Evolutionary conservation across 2,113 vertebrate species (phyloP), one percentile per base, ranked within the genome.

Genomic region (Macquaria australasica): DNA sequence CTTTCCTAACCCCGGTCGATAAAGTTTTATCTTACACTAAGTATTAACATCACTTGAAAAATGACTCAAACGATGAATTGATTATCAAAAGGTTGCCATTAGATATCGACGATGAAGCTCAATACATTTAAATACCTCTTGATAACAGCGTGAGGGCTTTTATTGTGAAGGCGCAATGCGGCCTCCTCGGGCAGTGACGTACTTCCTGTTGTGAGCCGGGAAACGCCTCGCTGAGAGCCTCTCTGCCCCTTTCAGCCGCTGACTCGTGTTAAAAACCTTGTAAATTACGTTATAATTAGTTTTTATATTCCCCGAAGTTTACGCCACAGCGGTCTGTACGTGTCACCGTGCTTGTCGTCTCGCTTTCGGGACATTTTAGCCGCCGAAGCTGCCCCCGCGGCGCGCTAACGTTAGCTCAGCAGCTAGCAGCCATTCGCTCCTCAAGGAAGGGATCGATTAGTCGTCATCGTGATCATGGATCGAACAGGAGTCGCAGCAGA

Each of bases 401-500:
- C 53, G 18, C 16, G 37, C 69, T 82, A 70, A 73, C 81, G 60
- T 85, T 89, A 90, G 88, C 89, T 68, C 76, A 31, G 23, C 68
- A 0, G 84, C 74, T 93, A 88, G 86, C 77, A 45, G 5, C 0
- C 60, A 79, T 86, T 78, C 85, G n/a, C 2, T 64, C 25, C 11
- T 4, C 43, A 9, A 23, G 18, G 3, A 28, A 45, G 80, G 8
- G n/a, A 18, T 43, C 66, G 20, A 81, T 23, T 15, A 21, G 25
- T 51, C 31, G 18, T 3, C 1, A 9, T 48, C 1, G 1, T 1
- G n/a, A 48, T 12, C 43, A 96, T 97, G 96, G 96, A 97, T 79
- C 96, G 93, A 59, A 74, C 93, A 3, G 92, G 83, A 86, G 72
- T 96, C n/a, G 74, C 95, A 16, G 67, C 94, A 37, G 78, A 87